Evolutionary conservation across 2,113 vertebrate species (phyloP), one percentile per base, ranked within the genome.

Genomic region (Steatornis caripensis): DNA sequence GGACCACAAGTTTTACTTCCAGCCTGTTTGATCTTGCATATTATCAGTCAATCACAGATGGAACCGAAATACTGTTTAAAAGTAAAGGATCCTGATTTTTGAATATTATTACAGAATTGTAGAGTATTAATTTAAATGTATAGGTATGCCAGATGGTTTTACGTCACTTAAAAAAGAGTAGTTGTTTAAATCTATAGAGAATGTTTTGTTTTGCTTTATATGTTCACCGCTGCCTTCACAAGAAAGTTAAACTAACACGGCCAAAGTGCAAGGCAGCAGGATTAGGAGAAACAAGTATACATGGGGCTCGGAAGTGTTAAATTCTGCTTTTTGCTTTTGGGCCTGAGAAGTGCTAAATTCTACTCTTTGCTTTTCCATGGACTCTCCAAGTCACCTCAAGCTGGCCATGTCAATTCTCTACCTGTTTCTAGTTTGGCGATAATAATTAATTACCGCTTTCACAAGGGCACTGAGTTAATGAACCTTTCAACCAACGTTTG

Each of bases 41-140:
- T 90, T 93, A 94, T 88, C 78, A 92, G 34, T 75, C 37, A 92
- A 36, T 75, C 37, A 66, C 86, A 93, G 75, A 78, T 84, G 71
- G 75, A 90, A 64, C 3, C 51, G 10, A 88, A 83, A 81, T n/a
- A 64, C 26, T 24, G 7, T 5, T 86, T 87, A 71, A 61, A 90
- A 70, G 68, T 45, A 83, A 83, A 82, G 20, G 26, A 83, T 57
- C 24, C 19, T 64, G 48, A 57, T 54, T 90, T 87, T 70, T 86
- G 12, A 66, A 66, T 21, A 53, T 16, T 49, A 19, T 49, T 84
- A 20, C 46, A 71, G 41, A 85, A 45, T 24, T 61, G 36, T 32
- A 69, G 32, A 51, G 11, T 21, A 66, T 39, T 76, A 26, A 37
- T 61, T 30, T 66, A 88, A 81, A 69, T 58, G 17, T 43, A 8